Evolutionary conservation across 1,140 invertebrate species (phyloP).

Genomic region (Zaprionus camerounensis): DNA sequence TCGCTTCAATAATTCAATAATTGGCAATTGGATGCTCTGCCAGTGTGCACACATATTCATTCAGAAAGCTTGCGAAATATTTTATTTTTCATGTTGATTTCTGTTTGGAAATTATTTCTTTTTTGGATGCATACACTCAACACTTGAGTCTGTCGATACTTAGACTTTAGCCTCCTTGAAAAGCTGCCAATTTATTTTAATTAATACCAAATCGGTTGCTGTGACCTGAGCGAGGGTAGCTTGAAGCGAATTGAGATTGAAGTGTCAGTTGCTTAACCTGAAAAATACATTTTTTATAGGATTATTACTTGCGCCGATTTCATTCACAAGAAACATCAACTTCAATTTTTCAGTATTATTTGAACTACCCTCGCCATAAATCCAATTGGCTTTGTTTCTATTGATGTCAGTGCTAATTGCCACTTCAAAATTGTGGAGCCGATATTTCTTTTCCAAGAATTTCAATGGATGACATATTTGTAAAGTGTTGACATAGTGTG

Average conservation of each 20-base stretch:
- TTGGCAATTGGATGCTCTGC: not conserved
- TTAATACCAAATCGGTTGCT: conserved; percentile 49
- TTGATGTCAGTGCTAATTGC: conserved; percentile 62
- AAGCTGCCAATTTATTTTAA: conserved; percentile 67
- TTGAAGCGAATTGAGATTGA: not conserved
- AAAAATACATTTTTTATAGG: no score
- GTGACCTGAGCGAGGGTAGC: conserved; percentile 12
- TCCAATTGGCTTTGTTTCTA: conserved; percentile 30
- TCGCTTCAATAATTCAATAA: conserved; percentile 13
- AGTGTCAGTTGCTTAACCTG: not conserved
- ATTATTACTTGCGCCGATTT: no score
- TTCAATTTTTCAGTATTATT: not conserved
- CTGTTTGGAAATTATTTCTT: not conserved
- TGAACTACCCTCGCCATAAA: conserved; percentile 12
- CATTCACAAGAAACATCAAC: not conserved
- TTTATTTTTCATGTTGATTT: not conserved
- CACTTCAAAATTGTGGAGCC: conserved; percentile 46
- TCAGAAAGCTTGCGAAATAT: not conserved
- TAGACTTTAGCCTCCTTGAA: conserved; percentile 24
- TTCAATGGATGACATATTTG: conserved; percentile 52
- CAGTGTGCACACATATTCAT: not conserved
- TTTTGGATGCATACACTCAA: not conserved
- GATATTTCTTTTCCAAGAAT: conserved; percentile 26
- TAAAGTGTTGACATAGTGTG: conserved; percentile 14
- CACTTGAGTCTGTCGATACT: conserved; percentile 19